Conservation (phyloP, 2,888 invertebrate species). For the Mechanitis mazaeus region DNA sequence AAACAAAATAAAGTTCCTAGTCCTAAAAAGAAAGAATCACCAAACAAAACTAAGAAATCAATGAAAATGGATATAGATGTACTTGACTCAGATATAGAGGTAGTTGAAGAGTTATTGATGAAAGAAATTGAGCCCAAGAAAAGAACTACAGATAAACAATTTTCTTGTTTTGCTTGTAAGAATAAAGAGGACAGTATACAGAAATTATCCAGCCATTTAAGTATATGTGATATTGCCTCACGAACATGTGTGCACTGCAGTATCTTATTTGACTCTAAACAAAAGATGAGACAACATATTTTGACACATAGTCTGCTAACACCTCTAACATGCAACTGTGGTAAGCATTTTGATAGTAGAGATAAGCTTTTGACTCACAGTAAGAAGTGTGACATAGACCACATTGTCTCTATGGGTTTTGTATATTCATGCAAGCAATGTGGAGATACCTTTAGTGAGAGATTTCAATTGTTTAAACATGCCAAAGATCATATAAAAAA, state of each 20-base stretch:
- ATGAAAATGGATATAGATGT: conserved; percentile 63
- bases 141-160: conserved; percentile 40
- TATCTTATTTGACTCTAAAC: conserved; percentile 57
- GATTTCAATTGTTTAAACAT: conserved; percentile 58
- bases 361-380: conserved; percentile 51
- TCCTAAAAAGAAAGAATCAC: conserved; percentile 52
- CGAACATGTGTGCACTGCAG: conserved; percentile 61
- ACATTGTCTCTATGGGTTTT: conserved; percentile 43
- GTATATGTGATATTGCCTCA: conserved; percentile 54
- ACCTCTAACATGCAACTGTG: conserved; percentile 50
- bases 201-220: conserved; percentile 58
- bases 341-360: conserved; percentile 48
- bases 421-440: conserved; percentile 64
- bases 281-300: conserved; percentile 59
- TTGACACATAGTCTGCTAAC: conserved; percentile 41
- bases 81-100: conserved; percentile 58
- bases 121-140: conserved; percentile 51
- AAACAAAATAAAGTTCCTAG: conserved; percentile 49
- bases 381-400: conserved; percentile 51
- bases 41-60: conserved; percentile 33
- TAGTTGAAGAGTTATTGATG: conserved; percentile 55
- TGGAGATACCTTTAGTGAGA: conserved; percentile 52
- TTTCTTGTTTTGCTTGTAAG: conserved; percentile 62
- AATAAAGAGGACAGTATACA: conserved; percentile 49
- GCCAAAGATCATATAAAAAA: conserved; percentile 57